These are phyloP conservation scores for Siderastrea siderea DNA, from an alignment of 92 coral and sea anemone genomes.

Conservation along the genomic window DNA sequence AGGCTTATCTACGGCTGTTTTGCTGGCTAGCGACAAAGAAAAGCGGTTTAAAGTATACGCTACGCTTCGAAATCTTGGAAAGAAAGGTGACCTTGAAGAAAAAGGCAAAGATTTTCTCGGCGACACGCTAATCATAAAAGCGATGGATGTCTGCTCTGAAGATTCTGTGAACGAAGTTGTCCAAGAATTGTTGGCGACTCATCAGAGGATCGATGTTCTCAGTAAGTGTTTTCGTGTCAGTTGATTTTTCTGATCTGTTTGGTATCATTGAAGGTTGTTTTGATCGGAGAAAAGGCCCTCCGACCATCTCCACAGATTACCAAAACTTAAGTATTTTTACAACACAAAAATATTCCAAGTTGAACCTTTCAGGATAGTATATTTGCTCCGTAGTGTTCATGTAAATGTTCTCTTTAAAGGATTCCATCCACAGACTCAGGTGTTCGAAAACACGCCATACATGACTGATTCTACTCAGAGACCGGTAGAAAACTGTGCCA, in stretches of 20 bases:
- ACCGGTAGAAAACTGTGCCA: no score
- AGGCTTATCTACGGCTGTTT: conserved; percentile 85
- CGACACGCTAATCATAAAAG: conserved; percentile 79
- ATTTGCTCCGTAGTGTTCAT: no score
- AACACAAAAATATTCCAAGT: no score
- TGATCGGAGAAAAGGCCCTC: no score
- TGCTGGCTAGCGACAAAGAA: conserved; percentile 87
- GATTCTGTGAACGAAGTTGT: conserved; percentile 82
- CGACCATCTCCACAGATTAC: no score
- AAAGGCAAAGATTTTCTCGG: conserved; percentile 79
- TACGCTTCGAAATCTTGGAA: conserved; percentile 86
- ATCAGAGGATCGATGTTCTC: conserved; percentile 87
- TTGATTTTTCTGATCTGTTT: background rate
- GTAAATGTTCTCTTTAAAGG: no score
- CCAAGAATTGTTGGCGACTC: conserved; percentile 76
- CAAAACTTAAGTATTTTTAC: no score
- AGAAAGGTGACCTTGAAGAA: conserved; percentile 76
- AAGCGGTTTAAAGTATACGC: conserved; percentile 97
- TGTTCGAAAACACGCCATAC: no score
- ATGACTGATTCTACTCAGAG: no score
- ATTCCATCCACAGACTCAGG: no score
- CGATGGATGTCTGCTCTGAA: conserved; percentile 92
- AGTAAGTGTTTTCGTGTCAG: conserved; percentile 64
- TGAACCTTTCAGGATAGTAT: no score
- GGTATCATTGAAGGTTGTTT: no score